Evolutionary conservation across 2,113 vertebrate genomes (phyloP), one percentile per base, ranked within the genome.

Genomic region (Sciurus niger): DNA sequence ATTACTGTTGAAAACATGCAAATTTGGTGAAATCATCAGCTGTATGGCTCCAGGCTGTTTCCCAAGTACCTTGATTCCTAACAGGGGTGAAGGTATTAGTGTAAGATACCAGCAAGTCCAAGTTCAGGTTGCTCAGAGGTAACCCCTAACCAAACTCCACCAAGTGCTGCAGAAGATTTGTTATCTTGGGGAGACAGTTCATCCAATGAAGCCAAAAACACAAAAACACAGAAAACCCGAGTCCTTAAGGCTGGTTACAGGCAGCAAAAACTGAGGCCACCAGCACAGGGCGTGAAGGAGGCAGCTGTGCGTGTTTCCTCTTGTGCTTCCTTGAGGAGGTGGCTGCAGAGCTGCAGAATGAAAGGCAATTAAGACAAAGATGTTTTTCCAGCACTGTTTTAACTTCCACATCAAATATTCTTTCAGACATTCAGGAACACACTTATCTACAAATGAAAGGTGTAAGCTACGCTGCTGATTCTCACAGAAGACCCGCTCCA

Each of bases 211-310:
- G 93, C 95, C 73, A 68, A 40, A 73, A n/a, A 51, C 2, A 80
- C 30, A 12, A 40, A 32, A 30, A 53, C 2, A 2, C n/a, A n/a
- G 28, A 10, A 58, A 48, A 1, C 24, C 93, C 67, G 96, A 97
- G 89, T 98, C 98, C 99, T 99, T 86, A 76, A 98, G 99, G 99
- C 98, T 95, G 98, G 98, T 98, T 98, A 30, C 95, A 94, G 98
- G 98, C 86, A 94, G 94, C 93, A 6, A 6, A 48, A 97, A 97
- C 95, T 60, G 22, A 46, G 97, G 97, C 97, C 97, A 14, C 28
- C n/a, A 95, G 96, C 68, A 51, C 85, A 14, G 80, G 80, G 92
- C 91, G 1, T 3, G 73, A 43, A 67, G 92, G 92, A 40, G 24
- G 5, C n/a, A 0, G 72, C 4, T 48, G 74, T 53, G 32, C n/a